phyloP scores from a whole-genome alignment of 2,113 vertebrate species.

The Tetrax tetrax region DNA sequence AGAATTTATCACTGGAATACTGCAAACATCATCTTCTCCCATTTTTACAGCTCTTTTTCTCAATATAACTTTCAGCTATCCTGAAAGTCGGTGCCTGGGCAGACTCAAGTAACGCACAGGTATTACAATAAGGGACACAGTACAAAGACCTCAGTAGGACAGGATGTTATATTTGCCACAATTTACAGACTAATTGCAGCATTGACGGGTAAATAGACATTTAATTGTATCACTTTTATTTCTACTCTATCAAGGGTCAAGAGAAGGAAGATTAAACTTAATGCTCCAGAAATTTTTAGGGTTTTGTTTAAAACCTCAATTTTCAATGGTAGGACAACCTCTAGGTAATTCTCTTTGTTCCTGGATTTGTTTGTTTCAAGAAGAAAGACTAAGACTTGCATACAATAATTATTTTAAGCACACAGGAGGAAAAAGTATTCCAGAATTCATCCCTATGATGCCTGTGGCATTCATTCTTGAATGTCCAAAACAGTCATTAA shows the following conservation, averaged over 20 bases:
- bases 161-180: neutral
- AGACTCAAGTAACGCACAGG: neutral
- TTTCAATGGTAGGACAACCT: neutral
- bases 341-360: neutral
- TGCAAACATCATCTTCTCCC: neutral
- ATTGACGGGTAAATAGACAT: neutral
- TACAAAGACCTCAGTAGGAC: neutral
- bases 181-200: neutral
- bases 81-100: neutral
- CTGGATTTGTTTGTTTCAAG: neutral
- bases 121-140: neutral
- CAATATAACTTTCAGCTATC: neutral
- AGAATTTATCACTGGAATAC: neutral
- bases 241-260: neutral
- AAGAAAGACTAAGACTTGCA: neutral
- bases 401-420: neutral
- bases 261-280: neutral
- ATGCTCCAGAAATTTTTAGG: neutral
- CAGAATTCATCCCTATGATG: neutral
- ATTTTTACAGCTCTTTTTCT: neutral
- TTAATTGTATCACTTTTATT: neutral
- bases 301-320: neutral
- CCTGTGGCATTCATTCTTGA: neutral
- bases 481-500: neutral
- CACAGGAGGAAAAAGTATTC: neutral